These are phyloP conservation scores for Euphonia xanthogaster DNA, from an alignment of 2,797 vertebrate species.

Conservation along the genomic window DNA sequence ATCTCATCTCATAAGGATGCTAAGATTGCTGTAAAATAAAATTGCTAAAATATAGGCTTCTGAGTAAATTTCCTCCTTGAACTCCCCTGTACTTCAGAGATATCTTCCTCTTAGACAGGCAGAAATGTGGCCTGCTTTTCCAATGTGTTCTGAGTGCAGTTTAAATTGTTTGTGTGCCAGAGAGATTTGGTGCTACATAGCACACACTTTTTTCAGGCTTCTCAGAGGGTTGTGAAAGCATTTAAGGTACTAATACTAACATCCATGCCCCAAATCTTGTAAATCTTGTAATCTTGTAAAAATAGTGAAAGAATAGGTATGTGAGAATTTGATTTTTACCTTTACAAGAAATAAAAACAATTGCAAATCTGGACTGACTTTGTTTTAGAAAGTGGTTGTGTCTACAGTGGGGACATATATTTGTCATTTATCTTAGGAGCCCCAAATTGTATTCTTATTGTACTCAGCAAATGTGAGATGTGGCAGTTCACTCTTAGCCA, in stretches of 20 bases:
- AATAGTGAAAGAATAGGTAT: background rate
- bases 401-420: background rate
- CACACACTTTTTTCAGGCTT: rapidly evolving
- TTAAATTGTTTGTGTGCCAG: background rate
- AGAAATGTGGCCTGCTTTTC: background rate
- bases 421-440: background rate
- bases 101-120: background rate
- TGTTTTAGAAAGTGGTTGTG: background rate
- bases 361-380: background rate
- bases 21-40: background rate
- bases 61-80: background rate
- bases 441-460: background rate
- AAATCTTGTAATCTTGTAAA: background rate
- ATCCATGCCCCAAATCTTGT: background rate
- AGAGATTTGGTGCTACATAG: background rate
- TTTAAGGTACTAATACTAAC: background rate
- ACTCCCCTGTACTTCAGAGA: background rate
- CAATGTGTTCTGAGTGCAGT: background rate
- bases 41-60: background rate
- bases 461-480: background rate
- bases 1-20: rapidly evolving
- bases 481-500: background rate
- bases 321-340: background rate
- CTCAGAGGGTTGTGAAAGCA: background rate
- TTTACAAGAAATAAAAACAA: background rate